Conservation (phyloP, 1,140 invertebrate genomes). For the Bombyx mori region ASM3026992v2 NC_085127.1:4044501-4045000, state of each 20-base stretch:
- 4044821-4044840: no score
- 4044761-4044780: constrained; percentile 62
- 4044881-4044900: neutral
- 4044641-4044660: no score
- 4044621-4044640: no score
- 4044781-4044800: constrained; percentile 60
- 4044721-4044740: constrained; percentile 56
- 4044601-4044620: no score
- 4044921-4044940: neutral
- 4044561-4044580: constrained; percentile 24
- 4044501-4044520: constrained; percentile 13
- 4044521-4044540: constrained; percentile 28
- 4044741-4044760: constrained; percentile 63
- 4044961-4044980: constrained; percentile 4
- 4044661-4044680: constrained; percentile 12
- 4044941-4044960: constrained; percentile 4
- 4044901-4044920: neutral
- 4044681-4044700: constrained; percentile 54
- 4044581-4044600: constrained; percentile 15
- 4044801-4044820: neutral
- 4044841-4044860: constrained; percentile 30
- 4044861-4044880: constrained; percentile 5
- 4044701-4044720: constrained; percentile 38
- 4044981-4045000: constrained; percentile 7
- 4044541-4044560: constrained; percentile 51